Conservation (phyloP, 2,888 invertebrate genomes). For the Minunthozetes semirufus region DNA sequence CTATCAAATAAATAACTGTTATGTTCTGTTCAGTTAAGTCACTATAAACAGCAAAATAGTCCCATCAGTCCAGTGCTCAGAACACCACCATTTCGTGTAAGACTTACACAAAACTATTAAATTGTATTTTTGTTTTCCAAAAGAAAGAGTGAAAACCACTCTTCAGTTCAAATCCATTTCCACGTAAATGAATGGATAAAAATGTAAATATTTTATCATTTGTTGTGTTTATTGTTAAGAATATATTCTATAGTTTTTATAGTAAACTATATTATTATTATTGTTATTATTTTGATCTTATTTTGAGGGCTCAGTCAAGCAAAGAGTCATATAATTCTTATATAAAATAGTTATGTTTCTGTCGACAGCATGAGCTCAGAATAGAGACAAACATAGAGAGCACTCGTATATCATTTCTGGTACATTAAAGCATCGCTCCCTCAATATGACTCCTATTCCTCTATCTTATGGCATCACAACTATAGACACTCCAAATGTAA, state of each 20-base stretch:
- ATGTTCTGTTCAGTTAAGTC: neutral
- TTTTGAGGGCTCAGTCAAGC: neutral
- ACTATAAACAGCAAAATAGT: neutral
- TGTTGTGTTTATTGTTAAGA: no score
- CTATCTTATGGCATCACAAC: neutral
- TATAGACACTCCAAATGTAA: neutral
- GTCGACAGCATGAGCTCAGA: neutral
- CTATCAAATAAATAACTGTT: conserved; percentile 23
- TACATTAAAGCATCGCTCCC: conserved; percentile 13
- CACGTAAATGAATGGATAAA: neutral
- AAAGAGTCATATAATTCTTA: neutral
- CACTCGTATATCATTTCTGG: conserved; percentile 23
- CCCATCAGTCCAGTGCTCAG: neutral
- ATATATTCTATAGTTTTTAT: no score
- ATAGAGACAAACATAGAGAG: neutral
- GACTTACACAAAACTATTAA: neutral
- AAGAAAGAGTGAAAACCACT: neutral
- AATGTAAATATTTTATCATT: neutral
- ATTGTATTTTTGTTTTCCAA: neutral
- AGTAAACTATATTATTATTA: no score
- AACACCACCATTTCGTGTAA: neutral
- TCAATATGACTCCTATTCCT: neutral
- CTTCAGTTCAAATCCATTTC: neutral
- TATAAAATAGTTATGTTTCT: neutral
- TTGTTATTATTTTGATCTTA: no score